Evolutionary conservation across 2,888 invertebrate species (phyloP), one percentile per base, ranked within the genome.

Genomic region (Parnassius smintheus): DNA sequence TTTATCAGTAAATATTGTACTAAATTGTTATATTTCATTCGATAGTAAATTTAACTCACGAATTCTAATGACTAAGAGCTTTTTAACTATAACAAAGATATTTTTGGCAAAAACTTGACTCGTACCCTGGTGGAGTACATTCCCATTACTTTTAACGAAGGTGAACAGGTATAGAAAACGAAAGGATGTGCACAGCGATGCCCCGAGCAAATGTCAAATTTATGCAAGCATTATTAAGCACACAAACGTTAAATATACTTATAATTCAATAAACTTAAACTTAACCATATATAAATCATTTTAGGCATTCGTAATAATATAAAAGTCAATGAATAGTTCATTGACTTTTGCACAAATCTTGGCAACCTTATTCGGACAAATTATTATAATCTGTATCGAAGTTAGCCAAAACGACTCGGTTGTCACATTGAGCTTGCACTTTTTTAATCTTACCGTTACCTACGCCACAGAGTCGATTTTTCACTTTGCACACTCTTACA

Each of bases 101-200:
- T 35, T 35, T 35, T 35, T 25, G 25, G 7, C 25, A 25, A 25
- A 25, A 25, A 25, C 1, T 2, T 41, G 13, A 50, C 42, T 41
- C 18, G 4, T 25, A 48, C 9, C 58, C 59, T 13, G 61, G 59
- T 72, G 67, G 65, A 66, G 68, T 81, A 82, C 78, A 79, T 81
- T 81, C 79, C 78, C 81, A 77, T 12, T 60, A 55, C 78, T 79
- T 83, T 80, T 79, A 75, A 75, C 75, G 86, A 89, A 90, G 90
- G 89, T 76, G 78, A 88, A 88, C 88, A 66, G 73, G 79, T 75
- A 69, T 75, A 68, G 74, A 71, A 75, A 82, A 84, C 73, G 88
- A 88, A 86, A 88, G 88, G 88, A 88, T 85, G 82, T 77, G 72
- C 78, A 75, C 76, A 76, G 77, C 48, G 85, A 82, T 81, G 83